These are phyloP conservation scores for Bradypodion ventrale DNA, from an alignment of 2,797 vertebrate genomes.

Conservation along the genomic window DNA sequence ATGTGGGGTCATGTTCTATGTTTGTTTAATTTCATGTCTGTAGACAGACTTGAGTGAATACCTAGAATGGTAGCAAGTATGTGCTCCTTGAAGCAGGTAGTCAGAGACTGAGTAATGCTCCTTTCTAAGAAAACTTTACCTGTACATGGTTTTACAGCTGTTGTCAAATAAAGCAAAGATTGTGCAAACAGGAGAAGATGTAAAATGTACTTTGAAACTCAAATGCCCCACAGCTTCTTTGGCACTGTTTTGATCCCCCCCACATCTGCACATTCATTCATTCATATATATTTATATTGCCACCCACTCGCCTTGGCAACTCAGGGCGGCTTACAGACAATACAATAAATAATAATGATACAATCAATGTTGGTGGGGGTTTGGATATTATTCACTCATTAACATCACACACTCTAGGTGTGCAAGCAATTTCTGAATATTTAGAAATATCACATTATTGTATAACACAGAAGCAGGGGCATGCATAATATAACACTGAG, in stretches of 20 bases:
- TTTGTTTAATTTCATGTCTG: background rate
- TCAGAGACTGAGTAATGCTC: background rate
- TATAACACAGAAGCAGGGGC: background rate
- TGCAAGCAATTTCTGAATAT: background rate
- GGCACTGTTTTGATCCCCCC: background rate
- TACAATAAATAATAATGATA: too few species aligned
- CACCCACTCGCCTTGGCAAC: too few species aligned
- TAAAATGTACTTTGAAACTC: background rate
- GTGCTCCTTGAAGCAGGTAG: background rate
- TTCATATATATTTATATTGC: too few species aligned
- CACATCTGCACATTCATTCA: background rate
- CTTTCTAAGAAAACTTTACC: background rate
- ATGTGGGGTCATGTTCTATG: background rate
- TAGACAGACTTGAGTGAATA: background rate
- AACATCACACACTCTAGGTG: background rate
- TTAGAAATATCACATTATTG: background rate
- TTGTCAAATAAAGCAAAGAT: too few species aligned
- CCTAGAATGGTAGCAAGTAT: background rate
- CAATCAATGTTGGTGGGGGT: too few species aligned
- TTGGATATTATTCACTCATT: too few species aligned
- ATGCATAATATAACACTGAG: background rate
- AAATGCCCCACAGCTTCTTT: background rate
- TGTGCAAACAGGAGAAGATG: background rate
- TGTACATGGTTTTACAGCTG: background rate
- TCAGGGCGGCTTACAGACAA: too few species aligned